Evolutionary conservation across 2,113 vertebrate species (phyloP).

Genomic region (Coturnix japonica): DNA sequence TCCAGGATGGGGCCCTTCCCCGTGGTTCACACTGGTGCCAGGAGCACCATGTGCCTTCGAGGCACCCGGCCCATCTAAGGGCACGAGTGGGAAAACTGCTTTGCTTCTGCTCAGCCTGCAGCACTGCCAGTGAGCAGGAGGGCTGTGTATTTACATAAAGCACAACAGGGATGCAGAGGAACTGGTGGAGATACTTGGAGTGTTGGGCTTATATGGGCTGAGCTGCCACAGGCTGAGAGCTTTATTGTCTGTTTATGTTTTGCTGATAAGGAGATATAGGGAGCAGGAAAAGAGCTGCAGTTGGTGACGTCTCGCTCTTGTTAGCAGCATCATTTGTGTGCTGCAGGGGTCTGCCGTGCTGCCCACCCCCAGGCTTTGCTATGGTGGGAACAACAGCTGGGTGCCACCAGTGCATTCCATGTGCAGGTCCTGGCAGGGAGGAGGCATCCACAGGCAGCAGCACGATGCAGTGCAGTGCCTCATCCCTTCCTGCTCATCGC

Average conservation of each 20-base stretch:
- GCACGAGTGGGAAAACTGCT: neutral
- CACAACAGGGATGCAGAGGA: neutral
- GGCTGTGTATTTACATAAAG: neutral
- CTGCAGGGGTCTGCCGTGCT: neutral
- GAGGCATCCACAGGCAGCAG: neutral
- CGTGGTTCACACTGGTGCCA: fast-evolving
- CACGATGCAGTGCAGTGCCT: fast-evolving
- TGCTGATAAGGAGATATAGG: neutral
- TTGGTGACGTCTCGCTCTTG: neutral
- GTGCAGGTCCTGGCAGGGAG: neutral
- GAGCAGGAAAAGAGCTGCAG: neutral
- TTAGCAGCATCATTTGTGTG: neutral
- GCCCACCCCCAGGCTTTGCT: neutral
- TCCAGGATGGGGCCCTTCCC: neutral
- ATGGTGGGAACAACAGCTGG: neutral
- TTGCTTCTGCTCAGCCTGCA: neutral
- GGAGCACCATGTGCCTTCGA: neutral
- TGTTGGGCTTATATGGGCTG: neutral
- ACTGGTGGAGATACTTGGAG: neutral
- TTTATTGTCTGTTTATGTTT: neutral
- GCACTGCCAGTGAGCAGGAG: neutral
- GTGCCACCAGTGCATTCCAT: neutral
- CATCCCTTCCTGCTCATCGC: neutral
- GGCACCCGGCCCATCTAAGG: neutral
- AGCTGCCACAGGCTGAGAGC: neutral